Base-by-base conservation (phyloP, 1,140 invertebrate genomes). In the Drosophila fuyamai region DNA sequence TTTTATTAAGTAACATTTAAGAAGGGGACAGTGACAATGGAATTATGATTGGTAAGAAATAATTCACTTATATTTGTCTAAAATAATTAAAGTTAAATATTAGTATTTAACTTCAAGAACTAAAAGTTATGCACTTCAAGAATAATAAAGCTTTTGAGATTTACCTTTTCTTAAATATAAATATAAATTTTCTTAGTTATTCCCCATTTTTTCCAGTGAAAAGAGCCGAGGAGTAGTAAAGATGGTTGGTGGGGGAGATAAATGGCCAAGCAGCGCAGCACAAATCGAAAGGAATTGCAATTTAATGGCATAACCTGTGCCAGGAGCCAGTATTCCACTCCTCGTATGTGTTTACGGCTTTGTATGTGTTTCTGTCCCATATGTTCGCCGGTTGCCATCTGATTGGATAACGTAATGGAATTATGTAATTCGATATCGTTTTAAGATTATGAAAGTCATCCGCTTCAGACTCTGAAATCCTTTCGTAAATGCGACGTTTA, bases 221-320 rank as follows among this genome's bases (percentile, higher is more conserved):
- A 13, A 14, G n/a, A 10, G 46, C 10, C 12, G 38, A 12, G 1
- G 2, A 41, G 13, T 13, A 8, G 29, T 51, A 16, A 29, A 12
- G 13, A 12, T 14, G 16, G n/a, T 35, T 46, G 35, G 23, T 43
- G 40, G 71, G 48, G 41, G 38, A 83, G 71, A 86, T 83, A 89
- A 88, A 88, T 86, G 84, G 78, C 62, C 75, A 53, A 71, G 79
- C 53, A 57, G 67, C 53, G 79, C 44, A 72, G 71, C 71, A 81
- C 83, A 86, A 86, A 88, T 86, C 83, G 83, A 86, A 86, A 83
- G 76, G 76, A 88, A 86, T 86, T 88, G 83, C 83, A 83, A 73
- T 83, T 86, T 88, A 86, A 83, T 88, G 66, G 79, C 62, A 83
- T 76, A 83, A 83, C 83, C 79, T 73, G 55, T 72, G 79, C 73